Base-by-base conservation (phyloP, 2,888 invertebrate genomes). In the Tholera decimalis region DNA sequence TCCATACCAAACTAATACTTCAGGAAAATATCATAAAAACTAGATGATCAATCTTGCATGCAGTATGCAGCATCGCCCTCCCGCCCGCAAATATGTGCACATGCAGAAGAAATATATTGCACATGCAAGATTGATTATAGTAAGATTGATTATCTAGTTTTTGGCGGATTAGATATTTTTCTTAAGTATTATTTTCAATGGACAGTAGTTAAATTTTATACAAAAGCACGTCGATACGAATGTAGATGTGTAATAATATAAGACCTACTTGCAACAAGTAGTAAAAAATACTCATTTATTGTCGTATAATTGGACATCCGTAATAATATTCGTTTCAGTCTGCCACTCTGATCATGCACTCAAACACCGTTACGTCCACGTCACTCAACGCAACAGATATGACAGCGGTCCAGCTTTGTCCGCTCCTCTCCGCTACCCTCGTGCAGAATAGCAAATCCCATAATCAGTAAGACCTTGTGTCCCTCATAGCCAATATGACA, bases 401-500 rank as follows among this genome's bases (percentile, higher is more conserved):
- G 33, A 63, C 20, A 61, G 15, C 18, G 11, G 22, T 15, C n/a
- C 20, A 11, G 26, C 24, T n/a, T 20, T 24, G 2, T 7, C 33
- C 65, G 47, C 46, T 39, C 18, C 24, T 20, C 50, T 51, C 22
- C 3, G 15, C 6, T 37, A 18, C 22, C 51, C 50, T 44, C 72
- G 9, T 28, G 1, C 66, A 28, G 15, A 58, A 46, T 37, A 43
- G 41, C 60, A 22, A 8, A 22, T 18, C 5, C 18, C 37, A 22
- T 66, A 72, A 73, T 67, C 62, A 72, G 72, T 20, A 50, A 44
- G 74, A 57, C 70, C 58, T 60, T 72, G 58, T 37, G 62, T 59
- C 61, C 56, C 56, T 51, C 64, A 66, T 46, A 69, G 61, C 65
- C 64, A 77, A 77, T 76, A 79, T 67, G 76, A 69, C 72, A 73